Evolutionary conservation across 2,113 vertebrate genomes (phyloP), one percentile per base, ranked within the genome.

Genomic region (Meleagris gallopavo): DNA sequence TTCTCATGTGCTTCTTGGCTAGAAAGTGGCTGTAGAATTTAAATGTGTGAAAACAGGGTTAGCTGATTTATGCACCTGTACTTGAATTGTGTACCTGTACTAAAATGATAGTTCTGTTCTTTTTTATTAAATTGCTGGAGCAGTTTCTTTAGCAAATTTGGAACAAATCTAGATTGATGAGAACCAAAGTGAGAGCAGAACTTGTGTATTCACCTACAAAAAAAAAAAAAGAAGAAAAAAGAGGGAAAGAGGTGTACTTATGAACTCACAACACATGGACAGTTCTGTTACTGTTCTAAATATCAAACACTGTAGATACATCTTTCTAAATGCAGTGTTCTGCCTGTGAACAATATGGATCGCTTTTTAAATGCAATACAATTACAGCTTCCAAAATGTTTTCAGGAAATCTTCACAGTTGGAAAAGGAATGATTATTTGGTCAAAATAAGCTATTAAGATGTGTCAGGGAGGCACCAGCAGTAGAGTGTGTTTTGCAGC

Each of bases 381-480:
- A 83, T 64, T 55, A 11, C 10, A 82, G 13, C 10, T 71, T 19
- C 40, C n/a, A 43, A 40, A 88, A 81, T 25, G 2, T 30, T 61
- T 88, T 55, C 3, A 70, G 57, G 40, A 72, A 46, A 30, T 19
- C 20, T 91, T 71, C 17, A 67, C 27, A 12, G 17, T 30, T 43
- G 25, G 20, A 85, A 71, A 83, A 61, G 2, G 4, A 4, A 24
- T 22, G 12, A 34, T 66, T 81, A 32, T 84, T 84, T 25, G 52
- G 9, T 65, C 36, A 76, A n/a, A 38, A 7, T 70, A 72, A 80
- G 32, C 11, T 64, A 74, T 58, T 40, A 78, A 58, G 27, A 55
- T 0, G 3, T 45, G 5, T 30, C 24, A 55, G 32, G 0, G 1
- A 81, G 66, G 20, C 0, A 0, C 4, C 36, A 66, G 19, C 4